Base-by-base conservation (phyloP, 2,113 vertebrate species). In the Ellobius talpinus region DNA sequence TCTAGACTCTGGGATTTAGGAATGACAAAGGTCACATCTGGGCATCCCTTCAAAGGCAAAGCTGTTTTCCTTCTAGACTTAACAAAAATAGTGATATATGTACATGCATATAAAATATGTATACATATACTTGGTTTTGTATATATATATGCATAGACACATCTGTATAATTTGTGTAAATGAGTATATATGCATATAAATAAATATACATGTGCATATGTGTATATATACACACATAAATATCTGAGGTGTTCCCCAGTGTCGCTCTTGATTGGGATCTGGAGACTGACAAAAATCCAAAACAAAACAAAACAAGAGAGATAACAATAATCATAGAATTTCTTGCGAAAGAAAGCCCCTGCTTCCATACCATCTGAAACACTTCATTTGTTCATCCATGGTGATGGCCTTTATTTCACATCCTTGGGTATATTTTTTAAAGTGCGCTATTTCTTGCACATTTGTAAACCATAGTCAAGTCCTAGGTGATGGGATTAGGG, bases 181-280 rank as follows among this genome's bases (percentile, higher is more conserved):
- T 24, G 36, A 65, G 26, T 45, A 63, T 58, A 68, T 78, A 39
- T 86, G 65, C 14, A 61, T 74, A 96, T 24, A 72, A 26, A 24
- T 29, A 87, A 58, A 89, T 73, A 73, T 73, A 72, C 3, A 50
- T 50, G 36, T 33, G 52, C 29, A 33, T 77, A 90, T 63, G 66
- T 50, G 9, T 85, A 42, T 21, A 66, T 31, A 66, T 24, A 7
- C 1, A 39, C 5, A 55, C 58, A 95, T 33, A 61, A 21, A 12
- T 58, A 58, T 9, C 9, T 87, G 10, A 90, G 50, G 52, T 50
- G 36, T 1, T 65, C 86, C 26, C 66, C 58, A 23, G 61, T 74
- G 66, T 95, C 33, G 12, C 78, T 82, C 16, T 39, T 45, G 73
- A 90, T 79, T 89, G 86, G 68, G 45, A 91, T 85, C 61, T 76